Percentiles rank a stretch among this genome's conserved stretches.
phyloP scores from a whole-genome alignment of 2,113 vertebrate genomes.

The Amblyopsis rosae region DNA sequence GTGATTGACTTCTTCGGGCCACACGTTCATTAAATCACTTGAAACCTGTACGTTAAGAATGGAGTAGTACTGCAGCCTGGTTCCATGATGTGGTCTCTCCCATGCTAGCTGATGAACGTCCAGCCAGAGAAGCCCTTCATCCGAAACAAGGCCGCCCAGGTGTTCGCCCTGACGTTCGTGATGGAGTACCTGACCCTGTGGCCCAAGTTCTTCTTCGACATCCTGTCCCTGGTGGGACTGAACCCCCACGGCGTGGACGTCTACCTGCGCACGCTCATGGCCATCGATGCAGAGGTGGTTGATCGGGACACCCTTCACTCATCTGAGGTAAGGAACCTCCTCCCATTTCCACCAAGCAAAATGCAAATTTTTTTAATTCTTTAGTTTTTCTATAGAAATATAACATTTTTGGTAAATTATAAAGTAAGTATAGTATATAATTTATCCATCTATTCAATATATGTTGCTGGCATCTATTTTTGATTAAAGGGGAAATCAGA shows the following conservation, averaged over 20 bases:
- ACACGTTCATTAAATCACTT: too few species aligned
- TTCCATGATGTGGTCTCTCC: not conserved
- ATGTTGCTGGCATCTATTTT: too few species aligned
- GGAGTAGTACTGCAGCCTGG: not conserved
- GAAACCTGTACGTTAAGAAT: not conserved
- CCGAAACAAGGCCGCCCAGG: constrained; percentile 97
- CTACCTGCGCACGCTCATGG: constrained; percentile 95
- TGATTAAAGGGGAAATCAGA: too few species aligned
- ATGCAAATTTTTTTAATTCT: too few species aligned
- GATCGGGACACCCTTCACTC: constrained; percentile 93
- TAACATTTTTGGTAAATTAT: too few species aligned
- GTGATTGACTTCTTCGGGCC: too few species aligned
- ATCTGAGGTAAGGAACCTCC: constrained; percentile 79
- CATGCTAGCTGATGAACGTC: constrained; percentile 83
- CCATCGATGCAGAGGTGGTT: constrained; percentile 94
- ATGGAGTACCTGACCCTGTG: constrained; percentile 94
- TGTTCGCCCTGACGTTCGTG: constrained; percentile 94
- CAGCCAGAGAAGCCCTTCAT: constrained; percentile 96
- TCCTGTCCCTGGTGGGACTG: constrained; percentile 90
- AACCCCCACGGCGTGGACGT: constrained; percentile 92
- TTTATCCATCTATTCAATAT: too few species aligned
- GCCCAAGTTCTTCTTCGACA: constrained; percentile 98
- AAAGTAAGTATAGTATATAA: too few species aligned
- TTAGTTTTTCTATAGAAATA: too few species aligned
- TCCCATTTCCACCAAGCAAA: not conserved